These are phyloP conservation scores for Paracanthobrama guichenoti DNA, from an alignment of 2,113 vertebrate genomes.

Conservation along the genomic window DNA sequence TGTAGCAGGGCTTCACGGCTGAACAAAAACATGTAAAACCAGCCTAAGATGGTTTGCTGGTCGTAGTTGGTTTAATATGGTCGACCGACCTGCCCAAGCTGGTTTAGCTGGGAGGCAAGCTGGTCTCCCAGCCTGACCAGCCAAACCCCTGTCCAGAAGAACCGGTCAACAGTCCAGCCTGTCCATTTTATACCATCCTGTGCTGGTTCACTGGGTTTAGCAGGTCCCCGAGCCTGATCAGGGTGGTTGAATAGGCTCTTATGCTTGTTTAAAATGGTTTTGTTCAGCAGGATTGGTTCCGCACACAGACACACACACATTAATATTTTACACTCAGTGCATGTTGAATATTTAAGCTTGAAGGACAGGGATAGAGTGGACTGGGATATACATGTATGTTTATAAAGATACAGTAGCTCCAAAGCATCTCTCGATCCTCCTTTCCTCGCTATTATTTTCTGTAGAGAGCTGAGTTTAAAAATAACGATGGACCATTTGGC, in stretches of 20 bases:
- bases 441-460: background rate
- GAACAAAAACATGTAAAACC: background rate
- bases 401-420: too few relatives aligned
- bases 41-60: background rate
- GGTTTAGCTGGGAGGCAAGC: background rate
- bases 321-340: constrained; percentile 11
- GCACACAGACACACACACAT: constrained; percentile 84
- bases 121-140: background rate
- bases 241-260: too few relatives aligned
- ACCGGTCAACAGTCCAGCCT: background rate
- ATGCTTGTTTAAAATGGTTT: too few relatives aligned
- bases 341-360: constrained; percentile 25
- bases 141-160: background rate
- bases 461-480: constrained; percentile 1
- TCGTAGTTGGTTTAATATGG: background rate
- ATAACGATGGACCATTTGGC: constrained; percentile 27
- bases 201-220: too few relatives aligned
- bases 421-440: background rate
- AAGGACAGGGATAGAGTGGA: background rate
- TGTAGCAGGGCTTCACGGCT: constrained; percentile 8
- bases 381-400: background rate
- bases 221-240: too few relatives aligned
- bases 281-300: too few relatives aligned
- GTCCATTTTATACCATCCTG: background rate
- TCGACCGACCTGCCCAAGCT: background rate